Evolutionary conservation across 35 echinoderm and acorn worm species (phyloP).

Genomic region (Strongylocentrotus purpuratus): DNA sequence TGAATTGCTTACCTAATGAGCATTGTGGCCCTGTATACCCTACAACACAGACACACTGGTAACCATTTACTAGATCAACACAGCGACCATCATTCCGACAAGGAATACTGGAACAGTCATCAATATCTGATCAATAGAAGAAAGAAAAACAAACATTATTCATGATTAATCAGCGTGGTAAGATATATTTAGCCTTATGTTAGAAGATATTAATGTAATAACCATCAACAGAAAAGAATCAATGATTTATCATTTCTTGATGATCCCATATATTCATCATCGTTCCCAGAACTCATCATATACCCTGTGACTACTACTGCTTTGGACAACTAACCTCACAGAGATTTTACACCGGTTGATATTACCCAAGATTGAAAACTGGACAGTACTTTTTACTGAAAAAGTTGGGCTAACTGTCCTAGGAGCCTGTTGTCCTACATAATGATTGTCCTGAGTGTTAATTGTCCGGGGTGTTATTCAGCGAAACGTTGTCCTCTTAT

Average conservation of each 20-base stretch:
- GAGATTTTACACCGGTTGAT: background rate
- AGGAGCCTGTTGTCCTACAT: too few species aligned
- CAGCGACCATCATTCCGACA: slow-evolving; percentile 40
- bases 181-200: background rate
- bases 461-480: too few species aligned
- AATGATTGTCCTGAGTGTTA: too few species aligned
- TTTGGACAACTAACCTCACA: too few species aligned
- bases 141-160: background rate
- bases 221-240: background rate
- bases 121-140: background rate
- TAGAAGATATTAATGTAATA: background rate
- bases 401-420: too few species aligned
- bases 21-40: slow-evolving; percentile 21
- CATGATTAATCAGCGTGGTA: background rate
- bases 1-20: background rate
- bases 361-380: background rate
- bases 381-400: too few species aligned
- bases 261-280: too few species aligned
- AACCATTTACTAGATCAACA: slow-evolving; percentile 36
- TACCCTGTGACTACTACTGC: too few species aligned
- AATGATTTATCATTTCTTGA: too few species aligned
- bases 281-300: too few species aligned
- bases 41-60: slow-evolving; percentile 6
- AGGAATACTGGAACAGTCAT: slow-evolving; percentile 26
- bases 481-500: too few species aligned